phyloP scores from a whole-genome alignment of 2,113 vertebrate species.

The Tursiops truncatus region DNA sequence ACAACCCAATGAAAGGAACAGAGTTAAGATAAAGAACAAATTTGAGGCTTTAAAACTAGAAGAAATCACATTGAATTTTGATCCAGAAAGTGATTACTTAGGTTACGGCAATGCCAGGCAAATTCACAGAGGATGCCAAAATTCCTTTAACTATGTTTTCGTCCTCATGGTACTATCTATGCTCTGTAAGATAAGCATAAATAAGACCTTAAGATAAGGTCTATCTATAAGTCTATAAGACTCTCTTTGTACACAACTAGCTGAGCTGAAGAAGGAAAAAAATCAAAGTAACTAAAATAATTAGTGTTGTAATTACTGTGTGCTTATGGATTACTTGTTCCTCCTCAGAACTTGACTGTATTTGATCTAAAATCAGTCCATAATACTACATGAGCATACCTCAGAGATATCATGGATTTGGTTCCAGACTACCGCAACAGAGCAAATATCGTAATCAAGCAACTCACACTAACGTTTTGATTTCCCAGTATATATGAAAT shows the following conservation, averaged over 20 bases:
- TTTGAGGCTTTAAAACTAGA: background rate
- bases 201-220: background rate
- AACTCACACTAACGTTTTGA: background rate
- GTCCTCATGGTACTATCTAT: background rate
- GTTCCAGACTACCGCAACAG: background rate
- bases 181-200: background rate
- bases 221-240: background rate
- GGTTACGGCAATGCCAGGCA: background rate
- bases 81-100: background rate
- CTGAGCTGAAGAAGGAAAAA: background rate
- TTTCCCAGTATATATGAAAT: background rate
- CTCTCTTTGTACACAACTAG: background rate
- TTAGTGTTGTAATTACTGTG: background rate
- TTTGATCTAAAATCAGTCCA: background rate
- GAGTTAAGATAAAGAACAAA: background rate
- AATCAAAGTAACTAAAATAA: background rate
- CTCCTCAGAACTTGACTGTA: background rate
- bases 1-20: background rate
- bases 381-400: background rate
- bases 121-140: background rate
- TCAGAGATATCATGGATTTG: background rate
- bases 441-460: background rate
- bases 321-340: background rate
- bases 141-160: background rate
- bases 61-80: background rate